Conservation (phyloP, 2,797 vertebrate species). For the Hylomyscus alleni region DNA sequence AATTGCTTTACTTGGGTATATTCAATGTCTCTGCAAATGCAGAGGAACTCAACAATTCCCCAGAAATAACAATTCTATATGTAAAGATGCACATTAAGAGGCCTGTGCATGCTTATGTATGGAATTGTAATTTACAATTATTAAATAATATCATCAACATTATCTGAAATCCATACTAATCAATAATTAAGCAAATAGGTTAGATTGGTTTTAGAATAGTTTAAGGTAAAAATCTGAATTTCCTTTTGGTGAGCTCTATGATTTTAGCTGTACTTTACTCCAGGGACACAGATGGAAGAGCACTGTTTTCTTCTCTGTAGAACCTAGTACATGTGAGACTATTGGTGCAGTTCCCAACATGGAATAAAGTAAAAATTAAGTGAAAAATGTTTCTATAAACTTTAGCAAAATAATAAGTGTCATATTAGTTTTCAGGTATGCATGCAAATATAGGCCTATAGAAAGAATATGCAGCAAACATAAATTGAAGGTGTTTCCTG, state of each 20-base stretch:
- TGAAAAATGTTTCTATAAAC: neutral
- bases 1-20: neutral
- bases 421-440: neutral
- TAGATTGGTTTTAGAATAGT: neutral
- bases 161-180: neutral
- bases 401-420: neutral
- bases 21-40: neutral
- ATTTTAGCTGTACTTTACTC: neutral
- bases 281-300: neutral
- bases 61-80: neutral
- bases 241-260: neutral
- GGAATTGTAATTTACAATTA: neutral
- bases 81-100: neutral
- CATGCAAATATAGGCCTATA: neutral
- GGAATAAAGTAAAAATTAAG: neutral
- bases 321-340: neutral
- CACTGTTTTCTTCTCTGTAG: neutral
- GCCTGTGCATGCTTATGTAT: neutral
- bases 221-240: neutral
- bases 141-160: neutral
- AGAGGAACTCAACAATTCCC: neutral
- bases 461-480: neutral
- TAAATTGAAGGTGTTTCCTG: neutral
- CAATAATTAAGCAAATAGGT: neutral
- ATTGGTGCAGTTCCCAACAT: neutral